phyloP scores from a whole-genome alignment of 2,797 vertebrate genomes.

The Platalea minor region DNA sequence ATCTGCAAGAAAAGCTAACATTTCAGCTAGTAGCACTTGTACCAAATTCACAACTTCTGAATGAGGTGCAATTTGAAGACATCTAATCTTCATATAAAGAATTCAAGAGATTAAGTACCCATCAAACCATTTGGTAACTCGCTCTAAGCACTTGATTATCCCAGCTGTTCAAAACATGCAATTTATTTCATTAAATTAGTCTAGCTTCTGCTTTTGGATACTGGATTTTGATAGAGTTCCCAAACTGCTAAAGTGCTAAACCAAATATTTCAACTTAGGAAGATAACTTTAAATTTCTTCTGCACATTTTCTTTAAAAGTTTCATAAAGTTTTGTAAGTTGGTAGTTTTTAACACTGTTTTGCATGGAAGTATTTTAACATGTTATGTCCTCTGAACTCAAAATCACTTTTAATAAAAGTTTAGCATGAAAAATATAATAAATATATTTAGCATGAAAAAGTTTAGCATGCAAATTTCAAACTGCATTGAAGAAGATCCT shows the following conservation, averaged over 20 bases:
- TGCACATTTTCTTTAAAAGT: not conserved
- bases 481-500: not conserved
- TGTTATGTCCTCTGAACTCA: not conserved
- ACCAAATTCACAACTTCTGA: not conserved
- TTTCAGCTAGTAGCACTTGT: not conserved
- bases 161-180: not conserved
- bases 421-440: no score
- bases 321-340: not conserved
- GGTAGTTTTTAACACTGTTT: not conserved
- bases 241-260: not conserved
- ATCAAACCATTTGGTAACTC: not conserved
- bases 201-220: not conserved
- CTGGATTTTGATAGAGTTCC: not conserved
- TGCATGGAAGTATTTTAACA: not conserved
- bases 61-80: not conserved
- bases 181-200: not conserved
- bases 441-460: no score
- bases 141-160: not conserved
- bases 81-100: not conserved
- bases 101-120: not conserved
- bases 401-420: not conserved
- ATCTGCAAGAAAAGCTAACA: not conserved
- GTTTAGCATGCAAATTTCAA: not conserved
- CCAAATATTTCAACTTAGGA: not conserved
- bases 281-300: not conserved